Conservation (phyloP, 2,113 vertebrate genomes). For the Andinoacara biseriatus region DNA sequence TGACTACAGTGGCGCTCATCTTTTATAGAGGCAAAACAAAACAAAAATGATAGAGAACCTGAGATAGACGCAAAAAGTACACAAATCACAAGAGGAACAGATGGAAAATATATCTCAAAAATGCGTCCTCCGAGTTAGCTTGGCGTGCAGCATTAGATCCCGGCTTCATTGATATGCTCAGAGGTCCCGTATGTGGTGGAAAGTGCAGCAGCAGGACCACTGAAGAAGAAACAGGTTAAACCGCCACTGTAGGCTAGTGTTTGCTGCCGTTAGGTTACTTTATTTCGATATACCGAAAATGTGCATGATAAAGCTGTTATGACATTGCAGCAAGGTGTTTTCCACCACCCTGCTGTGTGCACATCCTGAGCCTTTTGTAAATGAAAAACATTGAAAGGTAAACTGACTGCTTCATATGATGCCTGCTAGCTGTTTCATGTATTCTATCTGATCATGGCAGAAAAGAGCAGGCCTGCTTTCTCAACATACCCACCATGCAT, state of each 20-base stretch:
- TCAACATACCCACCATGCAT: conserved; percentile 8
- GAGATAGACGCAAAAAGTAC: not conserved
- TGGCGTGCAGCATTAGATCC: not conserved
- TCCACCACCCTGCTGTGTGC: not conserved
- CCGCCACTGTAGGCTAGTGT: not conserved
- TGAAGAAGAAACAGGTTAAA: not conserved
- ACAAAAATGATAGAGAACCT: not conserved
- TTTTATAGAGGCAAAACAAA: not conserved
- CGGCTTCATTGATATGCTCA: fast-evolving
- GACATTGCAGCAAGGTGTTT: not conserved
- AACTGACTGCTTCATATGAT: not conserved
- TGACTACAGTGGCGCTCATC: not conserved
- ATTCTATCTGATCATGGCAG: conserved; percentile 28
- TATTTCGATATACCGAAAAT: not conserved
- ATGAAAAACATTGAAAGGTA: conserved; percentile 6
- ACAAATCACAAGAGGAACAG: not conserved
- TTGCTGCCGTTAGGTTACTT: not conserved
- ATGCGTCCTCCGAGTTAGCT: not conserved
- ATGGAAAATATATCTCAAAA: not conserved
- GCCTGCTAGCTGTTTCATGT: not conserved
- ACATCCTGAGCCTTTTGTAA: not conserved
- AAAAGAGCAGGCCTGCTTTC: conserved; percentile 2
- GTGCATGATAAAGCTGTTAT: not conserved
- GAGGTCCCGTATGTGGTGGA: not conserved
- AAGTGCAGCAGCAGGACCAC: not conserved